Base-by-base conservation (phyloP, 2,888 invertebrate genomes). In the Brachyptera putata region DNA sequence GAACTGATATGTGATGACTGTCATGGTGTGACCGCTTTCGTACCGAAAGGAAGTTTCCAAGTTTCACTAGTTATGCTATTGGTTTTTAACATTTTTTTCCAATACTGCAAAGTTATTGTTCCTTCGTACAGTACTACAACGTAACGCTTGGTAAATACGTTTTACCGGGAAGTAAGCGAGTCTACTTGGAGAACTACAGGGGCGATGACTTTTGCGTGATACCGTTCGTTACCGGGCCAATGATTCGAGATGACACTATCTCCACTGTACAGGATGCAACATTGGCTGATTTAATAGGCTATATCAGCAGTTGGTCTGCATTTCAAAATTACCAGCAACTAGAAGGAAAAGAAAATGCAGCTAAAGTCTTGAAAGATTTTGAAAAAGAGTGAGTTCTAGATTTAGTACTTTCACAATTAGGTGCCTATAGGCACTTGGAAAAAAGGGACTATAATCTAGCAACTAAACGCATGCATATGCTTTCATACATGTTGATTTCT, bases 281-380 rank as follows among this genome's bases (percentile, higher is more conserved):
- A 1, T 68, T 74, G 3, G 56, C 65, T 22, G 70, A 71, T 57
- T 63, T 74, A 16, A 66, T 69, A 1, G 71, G 71, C 30, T 73
- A 72, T 58, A 65, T 71, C 2, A 65, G 66, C 3, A 71, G 71
- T 9, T 72, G 72, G 71, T 73, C 73, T 4, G 71, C 70, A 5
- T 72, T 68, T 61, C 70, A 72, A 62, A 70, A 69, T 41, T 70
- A 64, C 61, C 61, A 65, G 14, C 67, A 68, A 21, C 64, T 69
- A 37, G 63, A 70, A 37, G 72, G 72, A 1, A 67, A 69, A 13
- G 65, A 63, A 21, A 68, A 67, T 25, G 69, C 69, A 22, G 41
- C 58, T 24, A 60, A 63, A 14, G 50, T 72, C 2, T 60, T 72
- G n/a, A 22, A 64, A n/a, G 65, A 66, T 7, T 70, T 71, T 58